Base-by-base conservation (phyloP, 2,888 invertebrate species). In the Nemoura dubitans region DNA sequence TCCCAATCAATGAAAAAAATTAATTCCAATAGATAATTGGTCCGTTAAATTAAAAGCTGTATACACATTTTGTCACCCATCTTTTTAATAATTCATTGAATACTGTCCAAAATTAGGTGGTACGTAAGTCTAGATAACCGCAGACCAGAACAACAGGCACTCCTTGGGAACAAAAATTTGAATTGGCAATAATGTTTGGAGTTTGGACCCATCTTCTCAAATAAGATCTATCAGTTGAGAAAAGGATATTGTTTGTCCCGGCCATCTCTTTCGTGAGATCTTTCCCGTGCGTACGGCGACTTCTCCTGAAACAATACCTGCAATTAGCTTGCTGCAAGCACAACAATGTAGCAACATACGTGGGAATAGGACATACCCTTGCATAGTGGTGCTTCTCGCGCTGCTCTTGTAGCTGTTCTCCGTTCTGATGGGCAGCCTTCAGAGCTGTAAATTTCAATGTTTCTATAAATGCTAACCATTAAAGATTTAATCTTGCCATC, bases 181-280 rank as follows among this genome's bases (percentile, higher is more conserved):
- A n/a, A n/a, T n/a, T n/a, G n/a, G n/a, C n/a, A n/a, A n/a, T n/a
- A n/a, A n/a, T n/a, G n/a, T n/a, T n/a, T n/a, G n/a, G n/a, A n/a
- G n/a, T n/a, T n/a, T n/a, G n/a, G n/a, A n/a, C n/a, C n/a, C n/a
- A n/a, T n/a, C n/a, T n/a, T n/a, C n/a, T 6, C 36, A 36, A 36
- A 59, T 59, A 10, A 59, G 59, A 59, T 59, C 59, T 7, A 59
- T 59, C 59, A 59, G 59, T 10, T 59, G 14, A 21, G 59, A 59
- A 96, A 95, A 95, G 95, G 95, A 95, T 97, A 97, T 95, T 96
- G 96, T 94, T 97, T 96, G 89, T 97, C 96, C 91, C 96, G 92
- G 88, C 94, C 92, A 91, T 95, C 95, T 82, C 95, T 93, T 89
- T 97, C 97, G 89, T 96, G 95, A 81, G 96, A 96, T 89, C 95